Evolutionary conservation across 2,113 vertebrate genomes (phyloP), one percentile per base, ranked within the genome.

Genomic region (Mystacornis crossleyi): DNA sequence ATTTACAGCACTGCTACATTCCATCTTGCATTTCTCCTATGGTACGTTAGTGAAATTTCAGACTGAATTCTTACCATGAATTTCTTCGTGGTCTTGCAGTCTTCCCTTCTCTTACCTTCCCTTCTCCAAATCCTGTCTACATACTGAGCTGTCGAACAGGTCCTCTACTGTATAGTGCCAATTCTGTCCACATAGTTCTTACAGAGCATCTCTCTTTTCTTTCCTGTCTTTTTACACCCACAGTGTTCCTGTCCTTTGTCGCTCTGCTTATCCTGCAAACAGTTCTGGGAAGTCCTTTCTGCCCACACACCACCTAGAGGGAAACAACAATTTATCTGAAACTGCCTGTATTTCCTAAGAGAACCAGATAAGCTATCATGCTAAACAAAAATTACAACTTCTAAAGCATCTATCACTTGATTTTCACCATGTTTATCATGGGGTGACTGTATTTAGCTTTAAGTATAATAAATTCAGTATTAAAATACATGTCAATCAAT

Each of bases 1-100:
- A 73, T 98, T 98, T 98, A 92, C 89, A 93, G 89, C 95, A 88
- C 61, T 78, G 58, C 82, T 94, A 54, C 97, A 95, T 96, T 97
- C 96, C 89, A 4, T 92, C 81, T 95, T 93, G 84, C 87, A 95
- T 98, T 97, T 98, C 95, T 98, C 67, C 89, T 96, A 55, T 87
- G 86, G 73, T 93, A 96, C 3, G 0, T 81, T 86, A 95, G 84
- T 93, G 58, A 86, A 66, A 97, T 65, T 96, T 91, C 75, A 93
- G 54, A 82, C 90, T 14, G 18, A 92, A 85, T 96, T 94, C 94
- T 82, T 92, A 51, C 11, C 16, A 5, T 26, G 0, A 58, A 79
- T 95, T 92, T 88, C 58, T 93, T 74, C 31, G 13, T 33, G 45
- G 74, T 25, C 64, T 88, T 0, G 0, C 9, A 69, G 42, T 57